Evolutionary conservation across 2,797 vertebrate species (phyloP).

Genomic region (Fistularia tabacaria): DNA sequence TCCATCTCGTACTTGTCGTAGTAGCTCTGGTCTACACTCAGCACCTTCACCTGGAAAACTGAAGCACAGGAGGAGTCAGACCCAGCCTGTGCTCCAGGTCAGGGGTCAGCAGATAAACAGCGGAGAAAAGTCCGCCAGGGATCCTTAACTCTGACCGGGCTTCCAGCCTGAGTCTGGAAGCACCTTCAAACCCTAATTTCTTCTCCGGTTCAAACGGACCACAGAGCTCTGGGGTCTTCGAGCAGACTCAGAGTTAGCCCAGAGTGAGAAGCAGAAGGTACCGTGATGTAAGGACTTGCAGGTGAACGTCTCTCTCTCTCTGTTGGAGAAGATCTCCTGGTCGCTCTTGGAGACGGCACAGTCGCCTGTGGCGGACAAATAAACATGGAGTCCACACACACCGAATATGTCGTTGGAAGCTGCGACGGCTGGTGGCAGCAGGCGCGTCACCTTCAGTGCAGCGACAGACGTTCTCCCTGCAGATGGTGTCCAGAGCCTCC

Average conservation of each 20-base stretch:
- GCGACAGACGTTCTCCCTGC: slow-evolving; percentile 64
- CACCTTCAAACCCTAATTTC: too few relatives aligned
- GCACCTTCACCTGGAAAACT: slow-evolving; percentile 68
- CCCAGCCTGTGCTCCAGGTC: too few relatives aligned
- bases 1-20: slow-evolving; percentile 75
- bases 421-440: too few relatives aligned
- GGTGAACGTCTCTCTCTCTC: slow-evolving; percentile 45
- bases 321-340: slow-evolving; percentile 14
- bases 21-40: slow-evolving; percentile 57
- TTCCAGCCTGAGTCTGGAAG: too few relatives aligned
- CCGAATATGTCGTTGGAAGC: too few relatives aligned
- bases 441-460: slow-evolving; percentile 67
- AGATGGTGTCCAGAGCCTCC: slow-evolving; percentile 66
- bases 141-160: too few relatives aligned
- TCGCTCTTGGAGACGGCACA: slow-evolving; percentile 65
- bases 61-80: slow-evolving; percentile 12
- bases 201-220: background rate
- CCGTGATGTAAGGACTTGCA: slow-evolving; percentile 68
- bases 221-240: background rate
- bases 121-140: too few relatives aligned
- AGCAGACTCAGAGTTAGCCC: too few relatives aligned
- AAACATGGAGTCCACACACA: too few relatives aligned
- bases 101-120: too few relatives aligned
- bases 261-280: slow-evolving; percentile 23
- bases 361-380: slow-evolving; percentile 53